Conservation (phyloP, 2,888 invertebrate genomes). For the Magallana nippona region DNA sequence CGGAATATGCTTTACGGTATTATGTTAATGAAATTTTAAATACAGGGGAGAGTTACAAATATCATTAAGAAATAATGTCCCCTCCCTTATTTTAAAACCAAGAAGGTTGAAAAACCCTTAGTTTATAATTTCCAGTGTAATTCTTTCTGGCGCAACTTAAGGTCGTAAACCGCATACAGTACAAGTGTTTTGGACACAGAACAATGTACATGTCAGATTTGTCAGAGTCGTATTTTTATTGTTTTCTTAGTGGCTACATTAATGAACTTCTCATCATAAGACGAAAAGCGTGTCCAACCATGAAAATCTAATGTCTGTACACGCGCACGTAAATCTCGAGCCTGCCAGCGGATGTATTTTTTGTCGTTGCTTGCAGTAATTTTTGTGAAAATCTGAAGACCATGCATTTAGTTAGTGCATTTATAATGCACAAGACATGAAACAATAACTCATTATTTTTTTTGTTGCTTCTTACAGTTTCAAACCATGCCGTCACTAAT, state of each 20-base stretch:
- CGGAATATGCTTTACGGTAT: no score
- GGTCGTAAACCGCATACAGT: background rate
- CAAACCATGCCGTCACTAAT: conserved; percentile 58
- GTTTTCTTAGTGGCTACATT: background rate
- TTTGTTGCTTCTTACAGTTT: background rate
- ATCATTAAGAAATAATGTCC: no score
- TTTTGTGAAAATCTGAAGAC: no score
- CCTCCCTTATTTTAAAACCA: no score
- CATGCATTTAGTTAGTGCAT: no score
- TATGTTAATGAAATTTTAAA: no score
- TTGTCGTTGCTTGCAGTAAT: background rate
- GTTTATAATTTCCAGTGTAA: no score
- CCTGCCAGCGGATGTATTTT: background rate
- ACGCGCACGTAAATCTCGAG: background rate
- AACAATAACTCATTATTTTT: background rate
- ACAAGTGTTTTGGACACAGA: background rate
- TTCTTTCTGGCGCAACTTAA: background rate
- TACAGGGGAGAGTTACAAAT: no score
- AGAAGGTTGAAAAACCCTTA: no score
- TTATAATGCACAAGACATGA: no score
- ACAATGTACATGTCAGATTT: conserved; percentile 18
- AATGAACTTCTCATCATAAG: conserved; percentile 10
- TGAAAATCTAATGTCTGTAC: conserved; percentile 1
- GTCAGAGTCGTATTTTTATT: conserved; percentile 3
- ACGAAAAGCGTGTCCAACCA: conserved; percentile 21